Conservation (phyloP, 2,113 vertebrate species). For the Cyphomyrus plagiostoma region DNA sequence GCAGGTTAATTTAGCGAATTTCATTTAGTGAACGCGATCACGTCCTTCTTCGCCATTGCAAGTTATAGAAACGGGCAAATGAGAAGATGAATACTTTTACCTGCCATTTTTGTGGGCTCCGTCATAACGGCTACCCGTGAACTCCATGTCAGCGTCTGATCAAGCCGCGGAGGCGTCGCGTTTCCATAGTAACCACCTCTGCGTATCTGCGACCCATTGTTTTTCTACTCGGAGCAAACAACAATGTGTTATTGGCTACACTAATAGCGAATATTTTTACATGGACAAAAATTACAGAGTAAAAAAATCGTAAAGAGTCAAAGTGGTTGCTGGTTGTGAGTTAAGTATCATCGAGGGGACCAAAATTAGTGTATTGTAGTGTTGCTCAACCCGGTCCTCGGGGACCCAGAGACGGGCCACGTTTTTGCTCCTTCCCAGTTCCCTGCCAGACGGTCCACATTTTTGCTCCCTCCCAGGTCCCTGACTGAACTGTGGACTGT, state of each 20-base stretch:
- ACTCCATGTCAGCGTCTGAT: conserved; percentile 53
- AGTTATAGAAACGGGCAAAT: neutral
- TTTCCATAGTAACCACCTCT: conserved; percentile 4
- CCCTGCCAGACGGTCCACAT: too few relatives aligned
- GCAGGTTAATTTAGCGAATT: neutral
- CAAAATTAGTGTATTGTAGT: neutral
- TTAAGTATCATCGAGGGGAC: neutral
- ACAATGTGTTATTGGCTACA: too few relatives aligned
- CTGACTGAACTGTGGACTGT: neutral
- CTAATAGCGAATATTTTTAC: neutral
- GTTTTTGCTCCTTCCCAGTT: neutral
- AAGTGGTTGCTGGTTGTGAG: neutral
- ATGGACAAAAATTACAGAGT: neutral
- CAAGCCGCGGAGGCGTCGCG: neutral
- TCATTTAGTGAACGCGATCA: neutral
- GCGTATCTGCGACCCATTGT: too few relatives aligned
- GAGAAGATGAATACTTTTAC: conserved; percentile 41
- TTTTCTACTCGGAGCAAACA: neutral
- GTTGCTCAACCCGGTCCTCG: neutral
- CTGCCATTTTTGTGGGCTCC: conserved; percentile 63
- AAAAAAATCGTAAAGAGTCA: neutral
- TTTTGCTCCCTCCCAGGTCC: neutral
- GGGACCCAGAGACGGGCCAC: neutral
- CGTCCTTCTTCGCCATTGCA: neutral
- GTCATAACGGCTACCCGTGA: conserved; percentile 63